Evolutionary conservation across 2,888 invertebrate species (phyloP).

Genomic region (Biston betularia): DNA sequence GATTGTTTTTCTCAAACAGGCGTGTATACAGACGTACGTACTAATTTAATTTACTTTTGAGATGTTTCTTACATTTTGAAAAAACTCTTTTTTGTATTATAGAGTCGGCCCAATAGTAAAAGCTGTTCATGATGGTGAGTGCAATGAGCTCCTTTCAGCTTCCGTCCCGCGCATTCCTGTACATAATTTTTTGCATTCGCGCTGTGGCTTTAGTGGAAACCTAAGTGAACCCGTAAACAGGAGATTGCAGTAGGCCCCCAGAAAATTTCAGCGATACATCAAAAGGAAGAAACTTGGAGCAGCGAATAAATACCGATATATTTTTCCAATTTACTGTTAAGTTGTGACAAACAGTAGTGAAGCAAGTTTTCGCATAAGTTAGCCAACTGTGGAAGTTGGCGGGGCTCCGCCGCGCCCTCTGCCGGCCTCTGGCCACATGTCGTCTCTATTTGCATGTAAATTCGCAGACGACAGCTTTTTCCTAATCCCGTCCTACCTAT

Average conservation of each 20-base stretch:
- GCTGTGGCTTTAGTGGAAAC: no score
- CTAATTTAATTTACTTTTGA: no score
- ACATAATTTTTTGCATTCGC: no score
- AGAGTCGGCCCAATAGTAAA: no score
- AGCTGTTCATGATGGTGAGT: no score
- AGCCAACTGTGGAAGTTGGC: constrained; percentile 39
- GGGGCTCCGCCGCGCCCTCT: constrained; percentile 33
- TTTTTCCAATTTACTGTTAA: constrained; percentile 63
- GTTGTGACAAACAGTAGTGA: constrained; percentile 51
- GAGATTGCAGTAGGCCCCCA: background rate
- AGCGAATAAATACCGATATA: constrained; percentile 54
- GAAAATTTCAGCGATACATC: constrained; percentile 59
- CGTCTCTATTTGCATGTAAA: constrained; percentile 74
- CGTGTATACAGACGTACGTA: no score
- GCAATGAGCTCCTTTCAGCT: no score
- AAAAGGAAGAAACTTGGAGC: constrained; percentile 46
- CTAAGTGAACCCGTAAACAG: background rate
- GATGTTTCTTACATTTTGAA: no score
- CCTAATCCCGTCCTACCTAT: constrained; percentile 51
- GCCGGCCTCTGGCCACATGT: constrained; percentile 62
- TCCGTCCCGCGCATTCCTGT: no score
- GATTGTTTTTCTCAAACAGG: no score
- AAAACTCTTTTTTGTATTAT: no score
- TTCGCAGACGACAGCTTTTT: constrained; percentile 62
- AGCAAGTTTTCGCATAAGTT: constrained; percentile 71